Percentiles rank a stretch among this genome's conserved stretches.
Evolutionary conservation across 2,113 vertebrate genomes (phyloP).

Genomic region (Dascyllus trimaculatus): DNA sequence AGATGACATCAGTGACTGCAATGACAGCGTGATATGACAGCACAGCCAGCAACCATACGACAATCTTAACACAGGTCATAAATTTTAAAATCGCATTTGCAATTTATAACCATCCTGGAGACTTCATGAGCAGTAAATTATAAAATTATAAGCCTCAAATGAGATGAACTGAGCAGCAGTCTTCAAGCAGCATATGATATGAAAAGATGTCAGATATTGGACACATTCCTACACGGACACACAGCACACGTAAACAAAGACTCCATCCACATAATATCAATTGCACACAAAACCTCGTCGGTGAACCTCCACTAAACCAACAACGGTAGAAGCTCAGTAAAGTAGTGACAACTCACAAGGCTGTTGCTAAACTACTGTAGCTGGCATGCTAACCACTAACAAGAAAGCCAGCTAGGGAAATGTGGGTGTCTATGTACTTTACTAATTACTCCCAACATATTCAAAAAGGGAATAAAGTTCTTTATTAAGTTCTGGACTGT

Average conservation of each 20-base stretch:
- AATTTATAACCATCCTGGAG: slow-evolving; percentile 27
- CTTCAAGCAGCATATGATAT: slow-evolving; percentile 34
- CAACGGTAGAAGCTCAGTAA: background rate
- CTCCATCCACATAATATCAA: too few species aligned
- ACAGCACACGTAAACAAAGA: background rate
- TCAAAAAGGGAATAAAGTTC: too few species aligned
- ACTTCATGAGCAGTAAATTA: slow-evolving; percentile 47
- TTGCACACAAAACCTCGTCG: too few species aligned
- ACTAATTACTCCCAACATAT: background rate
- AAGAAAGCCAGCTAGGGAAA: too few species aligned
- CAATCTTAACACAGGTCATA: slow-evolving; percentile 50
- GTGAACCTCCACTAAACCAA: background rate
- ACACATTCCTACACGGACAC: slow-evolving; percentile 12
- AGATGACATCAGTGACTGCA: slow-evolving; percentile 55
- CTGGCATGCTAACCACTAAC: too few species aligned
- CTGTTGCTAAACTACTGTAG: too few species aligned
- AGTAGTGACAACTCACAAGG: too few species aligned
- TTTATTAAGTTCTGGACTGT: too few species aligned
- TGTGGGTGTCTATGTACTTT: background rate
- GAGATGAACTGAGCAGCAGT: slow-evolving; percentile 34
- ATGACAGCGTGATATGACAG: slow-evolving; percentile 69
- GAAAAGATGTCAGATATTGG: slow-evolving; percentile 5
- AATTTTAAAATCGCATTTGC: slow-evolving; percentile 23
- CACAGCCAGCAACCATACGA: slow-evolving; percentile 76
- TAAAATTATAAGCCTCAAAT: slow-evolving; percentile 27